Percentiles rank a stretch among this genome's conserved stretches.
phyloP scores from a whole-genome alignment of 2,113 vertebrate genomes.

The Sitta europaea region DNA sequence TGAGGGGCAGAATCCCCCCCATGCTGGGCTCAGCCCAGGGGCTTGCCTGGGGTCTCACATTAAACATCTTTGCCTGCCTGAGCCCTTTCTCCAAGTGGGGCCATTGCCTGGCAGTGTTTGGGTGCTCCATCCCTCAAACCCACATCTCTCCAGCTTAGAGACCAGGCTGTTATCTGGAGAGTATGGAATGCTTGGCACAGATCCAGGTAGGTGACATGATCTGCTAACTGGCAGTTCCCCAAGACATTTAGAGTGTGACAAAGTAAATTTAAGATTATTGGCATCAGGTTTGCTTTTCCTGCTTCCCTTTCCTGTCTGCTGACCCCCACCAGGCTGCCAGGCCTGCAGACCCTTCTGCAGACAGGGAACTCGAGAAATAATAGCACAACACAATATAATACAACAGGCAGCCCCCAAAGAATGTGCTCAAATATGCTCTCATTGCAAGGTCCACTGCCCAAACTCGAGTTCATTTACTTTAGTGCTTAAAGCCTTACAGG shows the following conservation, averaged over 20 bases:
- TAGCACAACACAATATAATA: background rate
- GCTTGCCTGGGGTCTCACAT: background rate
- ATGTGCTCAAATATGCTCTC: background rate
- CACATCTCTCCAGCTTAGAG: background rate
- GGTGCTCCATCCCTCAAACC: background rate
- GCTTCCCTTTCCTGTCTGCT: background rate
- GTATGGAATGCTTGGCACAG: background rate
- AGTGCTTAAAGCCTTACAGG: background rate
- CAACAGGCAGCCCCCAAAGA: background rate
- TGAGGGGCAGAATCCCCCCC: background rate
- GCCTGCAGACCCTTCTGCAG: background rate
- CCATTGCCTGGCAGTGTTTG: background rate
- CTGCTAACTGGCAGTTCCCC: background rate
- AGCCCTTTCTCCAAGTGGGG: background rate
- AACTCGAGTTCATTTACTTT: constrained; percentile 8
- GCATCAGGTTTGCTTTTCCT: background rate
- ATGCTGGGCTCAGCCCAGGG: background rate
- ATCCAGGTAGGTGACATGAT: background rate
- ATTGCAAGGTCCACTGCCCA: background rate
- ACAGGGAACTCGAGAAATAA: background rate
- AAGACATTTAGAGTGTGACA: background rate
- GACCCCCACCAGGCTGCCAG: background rate
- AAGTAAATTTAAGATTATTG: background rate
- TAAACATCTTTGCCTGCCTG: background rate
- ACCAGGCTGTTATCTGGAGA: background rate